Conservation (phyloP, 1,140 invertebrate genomes). For the Drosophila parvula region DNA sequence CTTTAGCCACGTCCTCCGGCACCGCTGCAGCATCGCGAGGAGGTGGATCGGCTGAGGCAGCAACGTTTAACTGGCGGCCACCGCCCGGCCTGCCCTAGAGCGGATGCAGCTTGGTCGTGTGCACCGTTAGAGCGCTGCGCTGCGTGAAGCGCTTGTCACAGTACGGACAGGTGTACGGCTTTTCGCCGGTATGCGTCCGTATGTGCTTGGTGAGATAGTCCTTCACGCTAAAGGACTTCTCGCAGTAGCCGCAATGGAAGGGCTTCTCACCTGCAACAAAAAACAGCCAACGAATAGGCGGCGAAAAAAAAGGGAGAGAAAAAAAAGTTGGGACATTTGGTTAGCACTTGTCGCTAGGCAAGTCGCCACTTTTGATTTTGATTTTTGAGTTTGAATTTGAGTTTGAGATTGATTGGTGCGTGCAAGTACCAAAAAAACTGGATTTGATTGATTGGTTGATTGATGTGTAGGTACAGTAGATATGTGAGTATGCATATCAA, state of each 20-base stretch:
- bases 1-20: neutral
- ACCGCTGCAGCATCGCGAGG: neutral
- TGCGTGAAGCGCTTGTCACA: conserved; percentile 83
- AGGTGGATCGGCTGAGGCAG: conserved; percentile 25
- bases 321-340: conserved; percentile 44
- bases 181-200: conserved; percentile 82
- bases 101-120: conserved; percentile 83
- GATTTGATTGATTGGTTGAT: conserved; percentile 61
- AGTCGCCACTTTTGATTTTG: conserved; percentile 20
- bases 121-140: conserved; percentile 80
- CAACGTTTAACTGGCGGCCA: conserved; percentile 58
- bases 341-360: conserved; percentile 57
- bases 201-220: conserved; percentile 84
- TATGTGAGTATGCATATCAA: conserved; percentile 55
- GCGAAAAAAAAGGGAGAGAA: conserved; percentile 22
- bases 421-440: conserved; percentile 75
- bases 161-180: conserved; percentile 82
- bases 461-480: conserved; percentile 66
- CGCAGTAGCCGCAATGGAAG: conserved; percentile 80
- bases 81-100: conserved; percentile 81
- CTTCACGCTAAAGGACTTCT: conserved; percentile 83
- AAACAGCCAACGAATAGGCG: conserved; percentile 37
- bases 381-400: conserved; percentile 10
- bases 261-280: conserved; percentile 78
- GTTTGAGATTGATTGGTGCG: conserved; percentile 60